Percentiles rank a stretch among this genome's conserved stretches.
phyloP scores from a whole-genome alignment of 2,797 vertebrate species.

The Florisuga fusca region DNA sequence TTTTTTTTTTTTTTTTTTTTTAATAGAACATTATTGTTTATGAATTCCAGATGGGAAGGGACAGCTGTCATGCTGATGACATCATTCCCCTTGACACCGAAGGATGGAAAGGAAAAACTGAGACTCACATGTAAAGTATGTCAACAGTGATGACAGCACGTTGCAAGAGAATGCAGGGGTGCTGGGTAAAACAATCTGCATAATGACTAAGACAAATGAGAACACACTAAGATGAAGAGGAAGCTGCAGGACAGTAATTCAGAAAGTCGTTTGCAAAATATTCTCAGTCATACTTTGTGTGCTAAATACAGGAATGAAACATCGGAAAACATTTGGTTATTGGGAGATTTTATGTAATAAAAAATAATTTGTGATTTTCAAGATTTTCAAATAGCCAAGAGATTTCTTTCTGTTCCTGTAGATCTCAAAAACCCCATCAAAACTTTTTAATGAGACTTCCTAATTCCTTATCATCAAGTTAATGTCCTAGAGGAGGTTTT shows the following conservation, averaged over 20 bases:
- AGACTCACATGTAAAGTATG: neutral
- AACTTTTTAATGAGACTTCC: neutral
- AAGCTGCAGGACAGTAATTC: neutral
- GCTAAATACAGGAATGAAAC: neutral
- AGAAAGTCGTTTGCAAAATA: neutral
- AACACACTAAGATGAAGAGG: neutral
- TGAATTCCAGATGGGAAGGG: conserved; percentile 43
- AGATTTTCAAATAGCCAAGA: neutral
- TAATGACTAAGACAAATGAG: neutral
- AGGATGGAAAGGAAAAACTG: neutral
- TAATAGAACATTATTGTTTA: conserved; percentile 23
- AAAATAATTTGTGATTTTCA: neutral
- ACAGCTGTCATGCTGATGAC: conserved; percentile 21
- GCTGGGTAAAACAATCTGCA: neutral
- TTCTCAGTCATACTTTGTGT: neutral
- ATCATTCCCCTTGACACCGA: conserved; percentile 17
- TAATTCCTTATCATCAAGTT: neutral
- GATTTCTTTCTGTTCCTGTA: neutral
- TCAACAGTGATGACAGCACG: neutral
- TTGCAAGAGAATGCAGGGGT: neutral
- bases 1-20: neutral
- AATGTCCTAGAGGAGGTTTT: neutral
- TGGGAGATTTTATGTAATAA: neutral
- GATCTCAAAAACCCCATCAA: neutral
- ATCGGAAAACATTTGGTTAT: neutral